Percentiles rank a stretch among this genome's conserved stretches.
phyloP scores from a whole-genome alignment of 2,113 vertebrate species.

The Rana temporaria region DNA sequence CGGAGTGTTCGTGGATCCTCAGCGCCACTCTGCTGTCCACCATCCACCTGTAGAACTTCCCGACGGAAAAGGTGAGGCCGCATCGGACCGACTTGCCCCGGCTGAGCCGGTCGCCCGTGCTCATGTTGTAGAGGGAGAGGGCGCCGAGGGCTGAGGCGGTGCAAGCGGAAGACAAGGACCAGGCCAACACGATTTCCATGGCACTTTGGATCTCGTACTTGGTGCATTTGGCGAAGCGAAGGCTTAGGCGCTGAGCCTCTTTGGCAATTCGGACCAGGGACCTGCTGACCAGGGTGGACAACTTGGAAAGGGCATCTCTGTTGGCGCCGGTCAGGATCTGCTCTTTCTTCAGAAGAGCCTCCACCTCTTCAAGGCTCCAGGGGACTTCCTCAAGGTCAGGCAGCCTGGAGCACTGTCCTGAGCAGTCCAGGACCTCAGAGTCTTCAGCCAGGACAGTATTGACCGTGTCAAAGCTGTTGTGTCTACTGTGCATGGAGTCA shows the following conservation, averaged over 20 bases:
- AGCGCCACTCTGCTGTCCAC: constrained; percentile 91
- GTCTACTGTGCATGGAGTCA: constrained; percentile 97
- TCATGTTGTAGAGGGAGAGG: constrained; percentile 94
- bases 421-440: constrained; percentile 96
- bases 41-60: constrained; percentile 98
- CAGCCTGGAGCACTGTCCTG: constrained; percentile 92
- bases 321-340: constrained; percentile 73
- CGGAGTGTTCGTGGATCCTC: constrained; percentile 93
- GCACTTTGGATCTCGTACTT: constrained; percentile 95
- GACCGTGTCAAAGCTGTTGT: constrained; percentile 97
- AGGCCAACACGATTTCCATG: constrained; percentile 89
- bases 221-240: constrained; percentile 95
- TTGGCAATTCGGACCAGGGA: constrained; percentile 87
- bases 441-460: constrained; percentile 97
- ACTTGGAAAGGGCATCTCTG: constrained; percentile 84
- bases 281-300: constrained; percentile 88
- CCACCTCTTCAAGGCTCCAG: constrained; percentile 94
- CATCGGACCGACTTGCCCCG: constrained; percentile 91
- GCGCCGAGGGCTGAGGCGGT: constrained; percentile 87
- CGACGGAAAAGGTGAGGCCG: constrained; percentile 91
- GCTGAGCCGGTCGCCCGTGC: constrained; percentile 92
- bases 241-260: constrained; percentile 92
- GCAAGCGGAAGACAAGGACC: constrained; percentile 87
- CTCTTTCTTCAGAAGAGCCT: constrained; percentile 82
- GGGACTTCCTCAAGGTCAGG: constrained; percentile 98